Evolutionary conservation across 2,113 vertebrate species (phyloP), one percentile per base, ranked within the genome.

Genomic region (Ascaphus truei): DNA sequence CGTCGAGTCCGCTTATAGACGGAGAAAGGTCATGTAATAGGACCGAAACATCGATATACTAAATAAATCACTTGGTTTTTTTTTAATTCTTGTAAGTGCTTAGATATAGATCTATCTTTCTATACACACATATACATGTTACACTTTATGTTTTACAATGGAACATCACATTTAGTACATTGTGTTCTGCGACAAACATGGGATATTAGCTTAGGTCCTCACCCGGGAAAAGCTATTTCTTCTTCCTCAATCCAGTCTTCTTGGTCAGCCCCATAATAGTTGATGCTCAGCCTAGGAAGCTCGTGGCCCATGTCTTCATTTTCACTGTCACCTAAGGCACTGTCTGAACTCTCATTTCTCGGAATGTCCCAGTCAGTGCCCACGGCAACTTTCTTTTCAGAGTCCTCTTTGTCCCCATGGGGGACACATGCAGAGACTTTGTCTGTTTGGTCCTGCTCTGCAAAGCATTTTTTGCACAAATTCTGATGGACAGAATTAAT

Each of bases 341-440:
- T 99, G 71, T 99, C 97, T 39, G 95, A 98, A 83, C 97, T 99
- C 88, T 98, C 97, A 58, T 99, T 99, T 80, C 97, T 93, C 47
- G 98, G 98, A 85, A 99, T 98, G 85, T 99, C 97, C 94, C 95
- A 98, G 61, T 99, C 98, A 41, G 82, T 87, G 73, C 89, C 82
- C 0, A 87, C 81, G 31, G 77, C 64, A 0, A 66, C 83, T 73
- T 94, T 95, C 82, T 88, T 90, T 77, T 93, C 94, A 77, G 84
- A 53, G 26, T 84, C 91, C 75, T 85, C 90, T 74, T 77, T 82
- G 74, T 90, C 92, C 80, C 86, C 92, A 84, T 84, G 89, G 73
- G 88, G 91, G 83, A 92, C 53, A 1, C 81, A 79, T 61, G 90
- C 77, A 27, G 92, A 93, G 77, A 90, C 81, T 73, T 79, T 80